A percentile compares a stretch with the other conserved stretches of the same genome.
Evolutionary conservation across 2,888 invertebrate species (phyloP).

Genomic region (Sycophila texana): DNA sequence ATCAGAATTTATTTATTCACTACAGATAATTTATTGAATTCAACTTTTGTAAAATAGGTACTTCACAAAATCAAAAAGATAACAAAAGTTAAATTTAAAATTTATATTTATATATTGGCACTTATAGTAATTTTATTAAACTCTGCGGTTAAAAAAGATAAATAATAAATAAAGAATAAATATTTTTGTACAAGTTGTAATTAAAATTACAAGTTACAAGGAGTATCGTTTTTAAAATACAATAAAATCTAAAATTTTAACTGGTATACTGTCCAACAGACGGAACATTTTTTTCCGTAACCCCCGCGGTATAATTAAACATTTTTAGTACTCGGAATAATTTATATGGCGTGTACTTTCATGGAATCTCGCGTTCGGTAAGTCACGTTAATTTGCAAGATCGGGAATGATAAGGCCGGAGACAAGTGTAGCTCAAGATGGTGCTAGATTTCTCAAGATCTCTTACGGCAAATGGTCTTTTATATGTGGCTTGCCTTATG

Average conservation of each 20-base stretch:
- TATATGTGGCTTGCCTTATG: constrained; percentile 50
- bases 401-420: constrained; percentile 42
- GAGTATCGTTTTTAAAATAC: neutral
- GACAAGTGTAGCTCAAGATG: constrained; percentile 65
- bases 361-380: constrained; percentile 39
- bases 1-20: too few species aligned
- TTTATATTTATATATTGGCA: neutral
- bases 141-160: too few species aligned
- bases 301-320: constrained; percentile 46
- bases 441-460: constrained; percentile 61
- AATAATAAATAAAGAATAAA: neutral
- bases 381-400: constrained; percentile 59
- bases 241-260: constrained; percentile 38
- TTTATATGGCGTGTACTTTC: constrained; percentile 43
- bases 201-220: neutral
- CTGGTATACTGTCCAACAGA: constrained; percentile 3
- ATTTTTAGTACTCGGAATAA: constrained; percentile 56
- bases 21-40: too few species aligned
- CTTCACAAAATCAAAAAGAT: neutral
- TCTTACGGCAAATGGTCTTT: constrained; percentile 44
- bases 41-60: too few species aligned
- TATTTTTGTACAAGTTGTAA: too few species aligned
- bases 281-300: neutral
- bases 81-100: neutral
- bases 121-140: too few species aligned